Evolutionary conservation across 2,888 invertebrate species (phyloP), one percentile per base, ranked within the genome.

Genomic region (Antheraea assamensis): DNA sequence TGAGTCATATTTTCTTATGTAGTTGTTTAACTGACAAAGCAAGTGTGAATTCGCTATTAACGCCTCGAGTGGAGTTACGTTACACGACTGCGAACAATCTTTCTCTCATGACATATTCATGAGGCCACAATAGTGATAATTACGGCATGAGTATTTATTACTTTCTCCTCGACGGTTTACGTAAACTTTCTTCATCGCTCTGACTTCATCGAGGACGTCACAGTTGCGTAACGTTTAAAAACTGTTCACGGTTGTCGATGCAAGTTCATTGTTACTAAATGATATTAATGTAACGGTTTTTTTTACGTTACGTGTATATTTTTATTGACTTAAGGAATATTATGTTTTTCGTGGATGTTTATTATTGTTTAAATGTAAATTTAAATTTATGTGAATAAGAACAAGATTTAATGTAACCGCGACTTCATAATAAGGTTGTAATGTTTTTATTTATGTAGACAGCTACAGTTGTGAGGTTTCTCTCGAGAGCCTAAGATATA

Each of bases 81-180:
- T 82, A 78, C 83, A 83, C 85, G 87, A 87, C 87, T 85, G 83
- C 82, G 84, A 84, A 82, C 81, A 81, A 85, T 89, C 87, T 89
- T 87, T 88, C 87, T 85, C 86, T 89, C 85, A 88, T 90, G 83
- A 76, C 75, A 88, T 88, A 91, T 92, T 90, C 90, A 91, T 86
- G 85, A 87, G 81, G 78, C 81, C 78, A 89, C 90, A 88, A 89
- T 91, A 85, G 86, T 83, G 86, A 90, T 89, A 88, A 90, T 90
- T 88, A 90, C 86, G 76, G 82, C 86, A 88, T 82, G 71, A 66
- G 78, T 82, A 81, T 87, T 89, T 87, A 90, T 87, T 89, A 82
- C 92, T 92, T 91, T 92, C 92, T 88, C 90, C 86, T 85, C 82
- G 80, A 77, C 78, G 73, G 79, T 88, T 89, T 87, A 88, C 87